Percentiles rank a stretch among this genome's conserved stretches.
Evolutionary conservation across 2,797 vertebrate genomes (phyloP).

Genomic region (Acropternis orthonyx): DNA sequence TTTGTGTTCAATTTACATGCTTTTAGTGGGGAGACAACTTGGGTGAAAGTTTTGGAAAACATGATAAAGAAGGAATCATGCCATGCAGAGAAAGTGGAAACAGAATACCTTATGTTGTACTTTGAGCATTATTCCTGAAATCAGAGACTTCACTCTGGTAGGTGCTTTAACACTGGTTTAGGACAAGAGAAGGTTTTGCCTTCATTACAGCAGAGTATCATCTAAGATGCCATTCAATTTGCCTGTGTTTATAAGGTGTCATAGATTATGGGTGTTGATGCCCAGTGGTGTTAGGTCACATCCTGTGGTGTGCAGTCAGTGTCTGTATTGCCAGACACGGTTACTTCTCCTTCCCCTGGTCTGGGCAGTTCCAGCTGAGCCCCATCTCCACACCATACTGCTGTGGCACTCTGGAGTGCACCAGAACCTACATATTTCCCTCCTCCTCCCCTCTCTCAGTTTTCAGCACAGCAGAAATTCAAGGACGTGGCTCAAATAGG

Average conservation of each 20-base stretch:
- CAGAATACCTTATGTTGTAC: neutral
- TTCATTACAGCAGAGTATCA: neutral
- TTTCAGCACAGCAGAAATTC: neutral
- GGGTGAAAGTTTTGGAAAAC: neutral
- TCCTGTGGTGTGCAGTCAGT: no score
- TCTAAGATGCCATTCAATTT: neutral
- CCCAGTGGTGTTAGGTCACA: rapidly evolving
- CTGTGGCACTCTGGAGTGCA: neutral
- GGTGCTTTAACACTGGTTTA: neutral
- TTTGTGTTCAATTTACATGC: neutral
- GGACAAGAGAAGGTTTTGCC: neutral
- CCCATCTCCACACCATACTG: rapidly evolving
- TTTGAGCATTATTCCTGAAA: neutral
- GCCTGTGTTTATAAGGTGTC: rapidly evolving
- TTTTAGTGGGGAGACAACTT: neutral
- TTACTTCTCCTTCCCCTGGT: neutral
- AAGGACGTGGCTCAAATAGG: neutral
- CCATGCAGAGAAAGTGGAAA: neutral
- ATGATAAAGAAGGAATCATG: neutral
- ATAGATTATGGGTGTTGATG: neutral
- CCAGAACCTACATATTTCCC: neutral
- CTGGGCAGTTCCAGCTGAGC: neutral
- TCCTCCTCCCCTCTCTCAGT: neutral
- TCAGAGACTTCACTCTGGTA: neutral
- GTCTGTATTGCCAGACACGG: neutral